Evolutionary conservation across 2,113 vertebrate species (phyloP), one percentile per base, ranked within the genome.

Genomic region (Toxostoma redivivum): DNA sequence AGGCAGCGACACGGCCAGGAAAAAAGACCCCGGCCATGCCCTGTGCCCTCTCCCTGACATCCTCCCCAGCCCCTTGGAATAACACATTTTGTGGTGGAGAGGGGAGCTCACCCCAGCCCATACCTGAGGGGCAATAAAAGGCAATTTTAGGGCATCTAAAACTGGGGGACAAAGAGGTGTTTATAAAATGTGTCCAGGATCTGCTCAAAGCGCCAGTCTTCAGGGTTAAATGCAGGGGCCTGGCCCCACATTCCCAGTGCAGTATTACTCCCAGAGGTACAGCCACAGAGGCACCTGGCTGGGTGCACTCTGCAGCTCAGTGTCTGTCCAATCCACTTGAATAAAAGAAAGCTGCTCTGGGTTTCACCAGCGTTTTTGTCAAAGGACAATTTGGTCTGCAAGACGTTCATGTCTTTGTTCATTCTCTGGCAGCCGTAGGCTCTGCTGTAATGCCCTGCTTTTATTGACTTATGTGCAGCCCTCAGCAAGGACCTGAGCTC

Each of bases 21-120:
- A 83, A 24, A 3, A 57, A 6, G 14, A 60, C 15, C 23, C 42
- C 1, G 0, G 38, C 10, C 18, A 38, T 23, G 17, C 0, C 0
- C 2, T 2, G 51, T 42, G 31, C 30, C 38, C 35, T 78, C n/a
- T 61, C 19, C 28, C 20, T 2, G 6, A 21, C 56, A 23, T 70
- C n/a, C 33, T 79, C 7, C 57, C 33, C 47, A 64, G 17, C 12
- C 13, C 7, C 66, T 50, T 6, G 5, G 53, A 44, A 42, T 38
- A 50, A 64, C 0, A 0, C 2, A 1, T 84, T 85, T 37, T 3
- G 0, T 66, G 38, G 15, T 9, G 10, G 37, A 57, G 10, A 3
- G 7, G 4, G 10, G 9, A 87, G 4, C 17, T 86, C 7, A 1
- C 7, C 11, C 19, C 51, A 71, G 22, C 6, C 35, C 1, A 0